A percentile compares a stretch with the other conserved stretches of the same genome.
phyloP scores from a whole-genome alignment of 2,113 vertebrate genomes.

The Anolis sagrei region DNA sequence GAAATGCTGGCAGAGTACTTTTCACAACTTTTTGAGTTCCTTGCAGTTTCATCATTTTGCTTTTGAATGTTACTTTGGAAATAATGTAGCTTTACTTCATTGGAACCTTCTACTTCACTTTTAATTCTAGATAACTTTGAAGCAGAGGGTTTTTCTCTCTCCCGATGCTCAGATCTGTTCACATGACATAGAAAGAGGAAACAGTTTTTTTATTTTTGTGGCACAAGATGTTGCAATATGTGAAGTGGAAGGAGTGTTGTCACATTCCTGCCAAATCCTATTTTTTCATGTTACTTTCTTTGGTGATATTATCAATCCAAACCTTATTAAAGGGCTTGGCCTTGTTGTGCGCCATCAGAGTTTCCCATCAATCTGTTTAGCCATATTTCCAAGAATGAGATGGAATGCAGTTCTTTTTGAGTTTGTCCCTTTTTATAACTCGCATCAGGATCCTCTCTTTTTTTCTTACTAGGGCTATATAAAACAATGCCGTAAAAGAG shows the following conservation, averaged over 20 bases:
- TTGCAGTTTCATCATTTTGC: neutral
- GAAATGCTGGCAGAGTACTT: neutral
- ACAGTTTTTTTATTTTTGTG: neutral
- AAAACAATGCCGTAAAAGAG: conserved; percentile 92
- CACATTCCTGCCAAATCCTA: too few relatives aligned
- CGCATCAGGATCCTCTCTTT: neutral
- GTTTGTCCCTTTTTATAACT: neutral
- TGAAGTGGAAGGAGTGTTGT: too few relatives aligned
- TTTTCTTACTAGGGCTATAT: conserved; percentile 87
- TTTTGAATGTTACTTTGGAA: neutral
- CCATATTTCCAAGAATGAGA: neutral
- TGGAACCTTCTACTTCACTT: neutral
- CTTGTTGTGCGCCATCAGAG: neutral
- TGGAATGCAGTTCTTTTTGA: neutral
- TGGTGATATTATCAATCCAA: neutral
- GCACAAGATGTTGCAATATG: neutral
- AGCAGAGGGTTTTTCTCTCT: neutral
- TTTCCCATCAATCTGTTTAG: neutral
- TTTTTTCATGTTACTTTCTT: neutral
- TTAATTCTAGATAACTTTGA: neutral
- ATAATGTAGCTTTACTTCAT: neutral
- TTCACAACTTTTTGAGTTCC: neutral
- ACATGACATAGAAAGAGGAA: neutral
- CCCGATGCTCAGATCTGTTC: too few relatives aligned
- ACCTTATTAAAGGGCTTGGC: neutral